These are phyloP conservation scores for Cydia fagiglandana DNA, from an alignment of 1,140 invertebrate genomes.

Conservation along the genomic window DNA sequence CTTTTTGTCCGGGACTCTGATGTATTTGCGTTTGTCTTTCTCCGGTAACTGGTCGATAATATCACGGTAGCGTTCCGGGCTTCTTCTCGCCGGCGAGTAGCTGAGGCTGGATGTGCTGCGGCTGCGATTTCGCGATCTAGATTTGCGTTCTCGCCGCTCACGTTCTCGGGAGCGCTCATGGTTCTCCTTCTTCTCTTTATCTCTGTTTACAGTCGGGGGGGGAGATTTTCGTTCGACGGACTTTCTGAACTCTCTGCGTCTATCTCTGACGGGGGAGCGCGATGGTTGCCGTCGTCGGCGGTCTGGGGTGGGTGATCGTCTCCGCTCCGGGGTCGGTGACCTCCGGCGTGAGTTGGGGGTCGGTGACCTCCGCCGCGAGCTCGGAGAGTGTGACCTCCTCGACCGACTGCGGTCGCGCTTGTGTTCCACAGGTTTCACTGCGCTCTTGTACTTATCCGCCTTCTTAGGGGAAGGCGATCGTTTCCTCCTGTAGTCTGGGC, in stretches of 20 bases:
- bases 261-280: conserved; percentile 2
- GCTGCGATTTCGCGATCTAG: conserved; percentile 56
- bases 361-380: conserved; percentile 44
- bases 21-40: conserved; percentile 78
- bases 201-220: conserved; percentile 44
- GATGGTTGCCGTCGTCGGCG: neutral
- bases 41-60: conserved; percentile 78
- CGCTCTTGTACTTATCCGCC: conserved; percentile 49
- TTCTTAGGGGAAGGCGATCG: conserved; percentile 44
- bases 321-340: conserved; percentile 47
- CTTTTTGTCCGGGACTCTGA: conserved; percentile 62
- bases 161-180: conserved; percentile 35
- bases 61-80: conserved; percentile 83
- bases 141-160: conserved; percentile 35
- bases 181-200: conserved; percentile 46
- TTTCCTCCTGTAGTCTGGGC: conserved; percentile 47
- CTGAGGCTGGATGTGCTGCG: conserved; percentile 81
- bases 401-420: conserved; percentile 49
- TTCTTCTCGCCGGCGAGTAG: conserved; percentile 82
- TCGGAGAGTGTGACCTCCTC: conserved; percentile 50
- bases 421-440: conserved; percentile 44
- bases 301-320: neutral
- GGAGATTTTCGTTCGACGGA: conserved; percentile 37
- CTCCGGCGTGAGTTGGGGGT: conserved; percentile 45
- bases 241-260: conserved; percentile 6